Percentiles rank a stretch among this genome's conserved stretches.
Conservation (phyloP, 2,113 vertebrate species). For the Charadrius vociferus region DNA sequence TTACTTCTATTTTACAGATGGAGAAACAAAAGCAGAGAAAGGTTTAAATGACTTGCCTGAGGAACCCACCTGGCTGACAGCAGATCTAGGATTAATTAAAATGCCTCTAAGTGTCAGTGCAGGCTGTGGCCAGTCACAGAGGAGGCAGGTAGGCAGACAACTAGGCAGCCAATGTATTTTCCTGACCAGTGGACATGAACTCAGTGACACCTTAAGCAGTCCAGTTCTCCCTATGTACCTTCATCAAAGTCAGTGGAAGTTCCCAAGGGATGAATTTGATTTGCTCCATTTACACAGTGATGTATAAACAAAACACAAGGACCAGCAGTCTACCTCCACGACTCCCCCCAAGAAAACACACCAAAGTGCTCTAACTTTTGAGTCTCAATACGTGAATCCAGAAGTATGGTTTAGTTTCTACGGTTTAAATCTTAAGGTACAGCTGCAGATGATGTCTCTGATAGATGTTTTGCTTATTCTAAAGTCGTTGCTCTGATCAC, state of each 20-base stretch:
- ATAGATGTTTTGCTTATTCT: not conserved
- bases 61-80: not conserved
- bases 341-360: not conserved
- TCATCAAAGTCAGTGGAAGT: not conserved
- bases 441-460: not conserved
- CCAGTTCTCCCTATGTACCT: not conserved
- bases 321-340: not conserved
- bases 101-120: not conserved
- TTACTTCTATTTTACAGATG: not conserved
- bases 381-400: accelerated
- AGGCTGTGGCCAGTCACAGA: not conserved
- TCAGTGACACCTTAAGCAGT: not conserved
- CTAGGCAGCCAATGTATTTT: not conserved
- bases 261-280: not conserved
- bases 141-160: not conserved
- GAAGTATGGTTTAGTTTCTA: not conserved
- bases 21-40: not conserved
- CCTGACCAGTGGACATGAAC: not conserved
- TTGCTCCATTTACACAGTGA: not conserved
- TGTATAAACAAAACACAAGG: not conserved
- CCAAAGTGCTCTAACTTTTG: not conserved
- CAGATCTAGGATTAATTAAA: not conserved
- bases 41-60: not conserved
- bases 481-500: not conserved
- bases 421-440: not conserved